Evolutionary conservation across 35 echinoderm and acorn worm species (phyloP), one percentile per base, ranked within the genome.

Genomic region (Ptychodera flava): DNA sequence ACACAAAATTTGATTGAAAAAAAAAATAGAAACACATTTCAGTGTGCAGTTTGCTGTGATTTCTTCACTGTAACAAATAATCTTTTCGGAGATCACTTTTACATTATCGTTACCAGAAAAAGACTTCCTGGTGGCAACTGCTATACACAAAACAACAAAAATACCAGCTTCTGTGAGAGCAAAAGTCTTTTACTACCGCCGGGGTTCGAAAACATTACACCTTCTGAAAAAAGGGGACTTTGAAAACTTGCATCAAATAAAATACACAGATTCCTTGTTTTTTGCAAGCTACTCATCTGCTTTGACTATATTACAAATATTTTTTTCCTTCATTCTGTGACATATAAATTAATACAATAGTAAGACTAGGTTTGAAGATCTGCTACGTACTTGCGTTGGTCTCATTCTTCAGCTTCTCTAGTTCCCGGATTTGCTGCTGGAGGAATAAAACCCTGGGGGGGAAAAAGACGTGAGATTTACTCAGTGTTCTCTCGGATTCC

Each of bases 381-480:
- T 92, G 93, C 92, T 99, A 99, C 83, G 96, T 92, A 92, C 94
- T 92, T 78, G 89, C 94, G 33, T 92, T 92, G 84, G 92, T 99
- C 86, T 99, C 96, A 80, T 90, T 94, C 88, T 94, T 94, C 87
- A 99, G 88, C 76, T 94, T 94, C 88, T 94, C 93, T 87, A 99
- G 89, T 82, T 99, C 96, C 75, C 92, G 90, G 16, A 88, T 92
- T 92, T 99, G 96, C 80, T 99, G 93, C 52, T 90, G 96, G 82
- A 99, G 88, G 87, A 99, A 99, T 86, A 94, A 79, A 90, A 99
- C 90, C 88, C 96, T 97, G 88, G 1, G 38, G 86, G 76, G 31
- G 38, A 86, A 85, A 83, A 78, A 84, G 36, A 81, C 36, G 16
- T 76, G 77, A 30, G 29, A 82, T 16, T 10, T 36, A 82, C 6